Base-by-base conservation (phyloP, 30 jellyfish, hydroid and myxozoan species). In the Pseudorhiza aurosa region DNA sequence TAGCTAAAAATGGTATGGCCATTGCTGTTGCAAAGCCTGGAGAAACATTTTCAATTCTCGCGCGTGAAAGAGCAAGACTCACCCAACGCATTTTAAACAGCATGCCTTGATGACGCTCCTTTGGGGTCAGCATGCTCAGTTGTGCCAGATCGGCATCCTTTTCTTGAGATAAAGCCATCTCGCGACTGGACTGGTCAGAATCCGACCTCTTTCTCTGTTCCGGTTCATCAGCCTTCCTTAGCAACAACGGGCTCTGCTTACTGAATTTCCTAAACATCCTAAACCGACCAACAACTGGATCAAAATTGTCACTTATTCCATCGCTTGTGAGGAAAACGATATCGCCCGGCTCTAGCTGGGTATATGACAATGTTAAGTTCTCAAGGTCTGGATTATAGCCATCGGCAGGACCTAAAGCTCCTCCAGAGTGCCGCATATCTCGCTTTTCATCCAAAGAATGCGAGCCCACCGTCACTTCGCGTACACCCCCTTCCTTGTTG, bases 351-450 rank as follows among this genome's bases (percentile, higher is more conserved):
- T 83, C 96, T 32, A 90, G 65, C 50, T 43, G 65, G 26, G 93
- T 81, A 50, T 63, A 90, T 6, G 98, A 83, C 59, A 96, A 90
- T 11, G 98, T 90, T 30, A 90, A 51, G 46, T 90, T 90, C 10
- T 78, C 68, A 24, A 90, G 63, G 70, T 90, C 98, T 4, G 98
- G 98, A 49, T 90, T 90, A 63, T 19, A 76, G 42, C 98, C 98
- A 76, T 90, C 98, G 2, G 95, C 98, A 0, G 96, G 98, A 21
- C 98, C 98, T 28, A 90, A 85, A 4, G 98, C 93, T 36, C 98
- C 98, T 24, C 98, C 98, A 21, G 96, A 62, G 69, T 24, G 58
- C 62, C 96, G 77, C 98, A 90, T 90, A 74, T 90, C 98, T 28
- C 98, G 89, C 17, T 35, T 78, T 55, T 84, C 81, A 30, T 83